Base-by-base conservation (phyloP, 2,113 vertebrate species). In the Mobula hypostoma region DNA sequence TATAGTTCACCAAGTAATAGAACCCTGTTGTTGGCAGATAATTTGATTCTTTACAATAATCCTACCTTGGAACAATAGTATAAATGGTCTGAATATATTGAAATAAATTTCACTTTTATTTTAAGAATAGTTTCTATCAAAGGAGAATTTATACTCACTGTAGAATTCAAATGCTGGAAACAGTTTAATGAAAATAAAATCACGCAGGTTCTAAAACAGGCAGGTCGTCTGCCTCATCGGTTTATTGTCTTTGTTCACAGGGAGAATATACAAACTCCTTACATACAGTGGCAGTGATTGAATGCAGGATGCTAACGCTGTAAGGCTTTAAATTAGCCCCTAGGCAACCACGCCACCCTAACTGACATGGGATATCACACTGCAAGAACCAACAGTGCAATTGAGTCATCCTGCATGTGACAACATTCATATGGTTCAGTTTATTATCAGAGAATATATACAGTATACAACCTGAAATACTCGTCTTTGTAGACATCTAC, bases 181-280 rank as follows among this genome's bases (percentile, higher is more conserved):
- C 29, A 88, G 63, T 66, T 32, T 14, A 88, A 88, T 88, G 63
- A 66, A 88, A 66, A 66, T 88, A 66, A 88, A 66, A 88, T 88
- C 85, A 88, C 12, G 12, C 29, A n/a, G 1, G 5, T 63, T 88
- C 29, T 63, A 88, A 32, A 61, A 66, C 1, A 2, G 14, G 29
- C 24, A 15, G 14, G 29, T 6, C 29, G 15, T 66, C 58, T 32
- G 29, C 29, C 2, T 15, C 27, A n/a, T 88, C 29, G 8, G 15
- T 15, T 66, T 87, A 12, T 56, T 56, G 58, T 11, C 58, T 14
- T 29, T 32, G 48, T 48, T 48, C 48, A 48, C 48, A 48, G 48
- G 48, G 48, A 48, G 48, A 48, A 48, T 48, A 48, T 48, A 48
- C 48, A 48, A 48, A 48, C 48, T 48, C 48, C 48, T 48, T 48